Evolutionary conservation across 2,113 vertebrate species (phyloP).

Genomic region (Protomyctophum bolini): DNA sequence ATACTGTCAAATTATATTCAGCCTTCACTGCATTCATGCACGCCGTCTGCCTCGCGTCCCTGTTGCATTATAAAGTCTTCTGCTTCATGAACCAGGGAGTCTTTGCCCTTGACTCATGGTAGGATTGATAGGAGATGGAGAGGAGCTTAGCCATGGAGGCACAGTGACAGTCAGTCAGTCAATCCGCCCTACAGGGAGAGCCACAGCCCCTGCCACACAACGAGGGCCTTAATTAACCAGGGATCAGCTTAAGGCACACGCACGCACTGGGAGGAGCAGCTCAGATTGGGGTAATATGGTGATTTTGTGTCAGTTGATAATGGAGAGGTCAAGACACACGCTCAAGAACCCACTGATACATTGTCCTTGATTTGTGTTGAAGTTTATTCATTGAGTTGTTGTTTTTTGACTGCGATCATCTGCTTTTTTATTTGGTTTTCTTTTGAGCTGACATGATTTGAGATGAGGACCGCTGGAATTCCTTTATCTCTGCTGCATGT

Average conservation of each 20-base stretch:
- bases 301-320: slow-evolving; percentile 30
- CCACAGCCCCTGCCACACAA: slow-evolving; percentile 73
- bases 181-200: slow-evolving; percentile 86
- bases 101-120: slow-evolving; percentile 83
- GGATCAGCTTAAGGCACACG: slow-evolving; percentile 81
- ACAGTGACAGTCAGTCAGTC: slow-evolving; percentile 82
- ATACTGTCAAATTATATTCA: background rate
- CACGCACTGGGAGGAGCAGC: slow-evolving; percentile 70
- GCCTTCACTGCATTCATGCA: background rate
- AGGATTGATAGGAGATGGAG: slow-evolving; percentile 73
- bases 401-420: no score
- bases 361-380: background rate
- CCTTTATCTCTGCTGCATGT: no score
- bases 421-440: no score
- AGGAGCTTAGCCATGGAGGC: slow-evolving; percentile 82
- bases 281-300: background rate
- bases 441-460: no score
- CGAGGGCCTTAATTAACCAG: slow-evolving; percentile 86
- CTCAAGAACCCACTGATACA: background rate
- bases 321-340: slow-evolving; percentile 29
- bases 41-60: background rate
- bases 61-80: background rate
- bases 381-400: no score
- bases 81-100: slow-evolving; percentile 53
- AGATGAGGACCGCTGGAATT: no score